Base-by-base conservation (phyloP, 2,888 invertebrate genomes). In the Cremastinae sp. region DNA sequence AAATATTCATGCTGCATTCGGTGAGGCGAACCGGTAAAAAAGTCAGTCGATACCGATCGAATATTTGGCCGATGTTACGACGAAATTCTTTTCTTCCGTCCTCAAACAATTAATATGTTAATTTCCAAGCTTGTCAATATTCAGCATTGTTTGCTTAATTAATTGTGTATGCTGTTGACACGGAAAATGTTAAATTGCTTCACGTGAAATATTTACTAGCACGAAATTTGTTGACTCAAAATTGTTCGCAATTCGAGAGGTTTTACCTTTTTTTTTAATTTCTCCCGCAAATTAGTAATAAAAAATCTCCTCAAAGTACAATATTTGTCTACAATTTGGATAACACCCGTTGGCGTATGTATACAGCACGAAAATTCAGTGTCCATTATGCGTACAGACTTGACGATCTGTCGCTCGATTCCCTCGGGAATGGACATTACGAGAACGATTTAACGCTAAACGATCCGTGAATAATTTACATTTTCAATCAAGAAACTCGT, bases 381-480 rank as follows among this genome's bases (percentile, higher is more conserved):
- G 7, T 49, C 36, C 9, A 18, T 49, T 36, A 38, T 49, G 12
- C 10, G 41, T 16, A 45, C 45, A 62, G 18, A 3, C 28, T 43
- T n/a, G 53, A 54, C 54, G 70, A 70, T 45, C 43, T 9, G 18
- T 58, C 49, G 20, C 9, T 22, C 58, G 58, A 20, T 58, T 22
- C 3, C 14, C 49, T 7, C 41, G 28, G 28, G 28, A 18, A 1
- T 41, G 59, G 53, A 61, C 7, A 51, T 41, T 51, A 16, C 43
- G 36, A 66, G 54, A 54, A 53, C 58, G 36, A 41, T 65, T 73
- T 47, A 16, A 64, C 38, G 66, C 36, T 66, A 73, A 73, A 73
- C 66, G 66, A 61, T 73, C 54, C 28, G 36, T 53, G 59, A 61
- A 73, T 73, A 66, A 73, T 66, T 73, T 66, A 66, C 53, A 73